A percentile compares a stretch with the other conserved stretches of the same genome.
These are phyloP conservation scores for Ceratina japonica DNA, from an alignment of 1,140 invertebrate species.

Conservation along the genomic window DNA sequence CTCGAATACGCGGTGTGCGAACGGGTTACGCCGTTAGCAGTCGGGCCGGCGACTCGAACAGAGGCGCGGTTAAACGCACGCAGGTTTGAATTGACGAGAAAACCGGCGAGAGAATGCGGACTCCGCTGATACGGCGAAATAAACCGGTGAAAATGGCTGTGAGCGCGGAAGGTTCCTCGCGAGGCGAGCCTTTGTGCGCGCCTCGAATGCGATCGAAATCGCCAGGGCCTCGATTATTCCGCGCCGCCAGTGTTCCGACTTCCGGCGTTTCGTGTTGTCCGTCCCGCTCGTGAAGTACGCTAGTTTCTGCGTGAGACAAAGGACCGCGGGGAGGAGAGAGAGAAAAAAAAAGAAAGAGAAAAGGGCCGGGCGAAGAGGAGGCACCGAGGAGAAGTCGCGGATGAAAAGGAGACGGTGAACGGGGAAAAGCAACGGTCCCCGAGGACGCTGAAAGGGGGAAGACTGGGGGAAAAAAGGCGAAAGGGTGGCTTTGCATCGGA, in stretches of 20 bases:
- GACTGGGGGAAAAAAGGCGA: constrained; percentile 14
- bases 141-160: not conserved
- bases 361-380: not conserved
- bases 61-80: too few relatives aligned
- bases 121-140: not conserved
- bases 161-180: not conserved
- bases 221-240: constrained; percentile 20
- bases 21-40: not conserved
- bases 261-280: not conserved
- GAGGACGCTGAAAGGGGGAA: not conserved
- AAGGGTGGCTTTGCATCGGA: constrained; percentile 24
- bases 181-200: not conserved
- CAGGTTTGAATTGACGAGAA: not conserved
- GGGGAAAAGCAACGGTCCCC: constrained; percentile 2
- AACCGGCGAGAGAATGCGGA: not conserved
- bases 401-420: not conserved
- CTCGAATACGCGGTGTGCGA: not conserved
- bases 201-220: not conserved
- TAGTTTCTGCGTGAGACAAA: constrained; percentile 18
- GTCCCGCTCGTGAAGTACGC: not conserved
- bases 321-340: too few relatives aligned
- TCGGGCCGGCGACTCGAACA: not conserved
- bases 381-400: not conserved
- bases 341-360: not conserved
- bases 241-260: not conserved